Conservation (phyloP, 1,140 invertebrate species). For the Diorhabda sublineata region DNA sequence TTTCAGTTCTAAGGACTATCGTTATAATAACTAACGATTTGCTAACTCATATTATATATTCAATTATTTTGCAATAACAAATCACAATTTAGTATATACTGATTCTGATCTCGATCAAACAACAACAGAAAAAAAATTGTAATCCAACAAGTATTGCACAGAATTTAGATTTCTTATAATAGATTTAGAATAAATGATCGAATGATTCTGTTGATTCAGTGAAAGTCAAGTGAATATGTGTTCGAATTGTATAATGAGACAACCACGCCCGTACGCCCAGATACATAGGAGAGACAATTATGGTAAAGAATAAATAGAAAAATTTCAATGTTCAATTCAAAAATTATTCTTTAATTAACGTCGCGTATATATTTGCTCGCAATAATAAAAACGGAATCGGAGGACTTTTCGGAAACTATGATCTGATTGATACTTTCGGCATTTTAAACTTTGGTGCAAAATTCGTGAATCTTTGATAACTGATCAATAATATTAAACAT, state of each 20-base stretch:
- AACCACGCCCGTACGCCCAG: conserved; percentile 15
- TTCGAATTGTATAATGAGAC: conserved; percentile 8
- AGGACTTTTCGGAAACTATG: too few species aligned
- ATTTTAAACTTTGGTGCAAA: too few species aligned
- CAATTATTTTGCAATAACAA: not conserved
- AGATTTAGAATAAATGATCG: conserved; percentile 3
- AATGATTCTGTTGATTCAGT: conserved; percentile 7
- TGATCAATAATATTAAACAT: too few species aligned
- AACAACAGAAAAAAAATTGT: conserved; percentile 3
- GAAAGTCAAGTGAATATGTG: conserved; percentile 20
- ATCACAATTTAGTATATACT: conserved; percentile 9
- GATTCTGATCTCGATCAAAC: not conserved
- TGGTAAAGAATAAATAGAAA: not conserved
- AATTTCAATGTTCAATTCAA: not conserved
- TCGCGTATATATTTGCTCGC: too few species aligned
- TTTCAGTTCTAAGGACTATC: too few species aligned
- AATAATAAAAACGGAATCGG: too few species aligned
- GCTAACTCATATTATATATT: not conserved
- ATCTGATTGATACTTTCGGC: too few species aligned
- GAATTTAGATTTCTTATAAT: conserved; percentile 6
- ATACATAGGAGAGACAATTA: not conserved
- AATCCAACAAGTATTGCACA: conserved; percentile 14
- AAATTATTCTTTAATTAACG: too few species aligned
- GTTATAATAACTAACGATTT: not conserved
- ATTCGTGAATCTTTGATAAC: too few species aligned